phyloP scores from a whole-genome alignment of 2,888 invertebrate species.

The Nephrocerus scutellatus region DNA sequence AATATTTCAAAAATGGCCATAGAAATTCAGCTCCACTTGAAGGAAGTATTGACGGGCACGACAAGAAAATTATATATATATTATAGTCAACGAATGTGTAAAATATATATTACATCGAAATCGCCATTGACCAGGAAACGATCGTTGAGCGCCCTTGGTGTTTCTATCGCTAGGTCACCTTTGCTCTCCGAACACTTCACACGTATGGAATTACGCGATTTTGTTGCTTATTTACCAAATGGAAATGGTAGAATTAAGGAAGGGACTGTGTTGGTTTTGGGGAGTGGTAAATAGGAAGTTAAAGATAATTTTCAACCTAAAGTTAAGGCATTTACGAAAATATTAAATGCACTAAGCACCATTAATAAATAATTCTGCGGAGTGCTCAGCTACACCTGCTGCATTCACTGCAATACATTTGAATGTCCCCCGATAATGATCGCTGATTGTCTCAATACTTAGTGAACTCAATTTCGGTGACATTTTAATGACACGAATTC shows the following conservation, averaged over 20 bases:
- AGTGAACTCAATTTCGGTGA: constrained; percentile 62
- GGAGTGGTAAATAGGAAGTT: neutral
- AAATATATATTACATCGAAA: constrained; percentile 52
- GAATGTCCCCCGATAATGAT: constrained; percentile 67
- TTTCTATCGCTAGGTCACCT: constrained; percentile 60
- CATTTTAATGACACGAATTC: constrained; percentile 55
- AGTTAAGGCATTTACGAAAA: too few species aligned
- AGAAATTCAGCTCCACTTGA: constrained; percentile 46
- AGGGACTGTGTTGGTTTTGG: constrained; percentile 46
- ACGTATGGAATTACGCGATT: constrained; percentile 66
- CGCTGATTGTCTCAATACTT: constrained; percentile 66
- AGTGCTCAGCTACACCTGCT: constrained; percentile 61
- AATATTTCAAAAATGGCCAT: constrained; percentile 32
- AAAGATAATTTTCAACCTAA: constrained; percentile 9
- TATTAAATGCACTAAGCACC: constrained; percentile 47
- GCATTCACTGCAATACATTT: constrained; percentile 64
- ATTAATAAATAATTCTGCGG: constrained; percentile 62
- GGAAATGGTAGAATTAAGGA: constrained; percentile 66
- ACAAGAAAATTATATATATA: too few species aligned
- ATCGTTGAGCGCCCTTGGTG: constrained; percentile 57
- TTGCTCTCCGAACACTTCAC: constrained; percentile 55
- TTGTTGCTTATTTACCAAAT: constrained; percentile 64
- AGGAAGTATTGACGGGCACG: constrained; percentile 50
- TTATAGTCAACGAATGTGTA: too few species aligned
- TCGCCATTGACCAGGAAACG: constrained; percentile 41